A percentile compares a stretch with the other conserved stretches of the same genome.
Conservation (phyloP, 2,888 invertebrate genomes). For the Fragum fragum region DNA sequence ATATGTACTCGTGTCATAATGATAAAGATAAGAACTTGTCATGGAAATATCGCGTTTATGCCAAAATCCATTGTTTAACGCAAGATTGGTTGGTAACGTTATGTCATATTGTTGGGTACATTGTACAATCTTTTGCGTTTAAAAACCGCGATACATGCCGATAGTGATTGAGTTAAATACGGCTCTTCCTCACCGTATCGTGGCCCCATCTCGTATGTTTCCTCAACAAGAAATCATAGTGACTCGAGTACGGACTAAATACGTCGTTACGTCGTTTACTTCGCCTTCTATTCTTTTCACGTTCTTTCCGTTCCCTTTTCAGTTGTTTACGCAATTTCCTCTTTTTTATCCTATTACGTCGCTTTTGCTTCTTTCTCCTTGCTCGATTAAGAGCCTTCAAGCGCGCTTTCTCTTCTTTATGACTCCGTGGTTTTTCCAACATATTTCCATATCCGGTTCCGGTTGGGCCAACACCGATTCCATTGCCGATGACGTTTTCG, state of each 20-base stretch:
- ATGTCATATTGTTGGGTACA: too few relatives aligned
- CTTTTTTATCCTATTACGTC: constrained; percentile 33
- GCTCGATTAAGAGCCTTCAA: constrained; percentile 48
- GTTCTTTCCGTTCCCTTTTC: constrained; percentile 24
- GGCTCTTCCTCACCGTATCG: constrained; percentile 57
- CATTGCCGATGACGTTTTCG: not conserved
- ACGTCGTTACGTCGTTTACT: constrained; percentile 56
- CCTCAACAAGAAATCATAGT: constrained; percentile 50
- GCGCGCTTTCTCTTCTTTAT: constrained; percentile 41
- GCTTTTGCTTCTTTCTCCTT: constrained; percentile 50
- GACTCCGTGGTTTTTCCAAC: constrained; percentile 18
- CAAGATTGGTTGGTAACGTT: too few relatives aligned
- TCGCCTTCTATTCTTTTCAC: constrained; percentile 37
- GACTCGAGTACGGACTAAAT: constrained; percentile 41
- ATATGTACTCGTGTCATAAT: too few relatives aligned
- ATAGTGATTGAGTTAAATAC: constrained; percentile 30
- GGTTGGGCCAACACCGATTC: not conserved
- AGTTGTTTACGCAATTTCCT: constrained; percentile 30
- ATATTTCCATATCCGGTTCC: constrained; percentile 5
- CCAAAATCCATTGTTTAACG: too few relatives aligned
- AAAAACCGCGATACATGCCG: too few relatives aligned
- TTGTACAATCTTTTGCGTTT: too few relatives aligned
- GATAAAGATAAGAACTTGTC: too few relatives aligned
- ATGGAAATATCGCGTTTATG: too few relatives aligned
- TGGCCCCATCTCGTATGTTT: constrained; percentile 57